phyloP scores from a whole-genome alignment of 2,888 invertebrate species.

The Tetropium fuscum region DNA sequence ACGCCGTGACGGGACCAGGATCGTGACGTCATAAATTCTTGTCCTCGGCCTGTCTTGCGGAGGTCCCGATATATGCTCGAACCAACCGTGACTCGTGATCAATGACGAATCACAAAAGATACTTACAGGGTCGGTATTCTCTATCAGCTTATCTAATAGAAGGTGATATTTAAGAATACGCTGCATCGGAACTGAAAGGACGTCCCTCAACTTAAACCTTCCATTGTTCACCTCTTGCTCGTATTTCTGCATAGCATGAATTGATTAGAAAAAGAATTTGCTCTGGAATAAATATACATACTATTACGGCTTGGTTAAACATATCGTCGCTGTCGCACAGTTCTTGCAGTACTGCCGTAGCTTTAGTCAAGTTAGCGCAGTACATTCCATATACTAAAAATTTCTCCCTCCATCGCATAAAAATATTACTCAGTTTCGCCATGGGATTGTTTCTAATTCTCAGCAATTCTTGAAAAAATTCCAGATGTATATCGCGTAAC shows the following conservation, averaged over 20 bases:
- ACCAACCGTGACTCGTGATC: no score
- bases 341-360: conserved; percentile 88
- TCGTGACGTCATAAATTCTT: no score
- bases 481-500: conserved; percentile 86
- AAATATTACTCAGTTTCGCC: conserved; percentile 81
- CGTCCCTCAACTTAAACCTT: conserved; percentile 93
- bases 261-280: conserved; percentile 2
- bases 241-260: conserved; percentile 76
- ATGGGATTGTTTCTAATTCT: conserved; percentile 76
- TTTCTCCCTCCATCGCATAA: conserved; percentile 90
- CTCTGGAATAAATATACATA: conserved; percentile 62
- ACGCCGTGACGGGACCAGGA: no score
- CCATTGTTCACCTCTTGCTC: conserved; percentile 95
- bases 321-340: conserved; percentile 75
- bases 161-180: conserved; percentile 97
- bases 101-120: no score
- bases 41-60: no score
- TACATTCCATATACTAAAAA: conserved; percentile 96
- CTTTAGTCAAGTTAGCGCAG: conserved; percentile 92
- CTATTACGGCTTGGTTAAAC: conserved; percentile 77
- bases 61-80: no score
- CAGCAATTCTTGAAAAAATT: conserved; percentile 84
- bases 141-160: conserved; percentile 88
- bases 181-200: conserved; percentile 98
- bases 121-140: conserved; percentile 84